Evolutionary conservation across 2,797 vertebrate species (phyloP), one percentile per base, ranked within the genome.

Genomic region (Hypotaenidia okinawae): DNA sequence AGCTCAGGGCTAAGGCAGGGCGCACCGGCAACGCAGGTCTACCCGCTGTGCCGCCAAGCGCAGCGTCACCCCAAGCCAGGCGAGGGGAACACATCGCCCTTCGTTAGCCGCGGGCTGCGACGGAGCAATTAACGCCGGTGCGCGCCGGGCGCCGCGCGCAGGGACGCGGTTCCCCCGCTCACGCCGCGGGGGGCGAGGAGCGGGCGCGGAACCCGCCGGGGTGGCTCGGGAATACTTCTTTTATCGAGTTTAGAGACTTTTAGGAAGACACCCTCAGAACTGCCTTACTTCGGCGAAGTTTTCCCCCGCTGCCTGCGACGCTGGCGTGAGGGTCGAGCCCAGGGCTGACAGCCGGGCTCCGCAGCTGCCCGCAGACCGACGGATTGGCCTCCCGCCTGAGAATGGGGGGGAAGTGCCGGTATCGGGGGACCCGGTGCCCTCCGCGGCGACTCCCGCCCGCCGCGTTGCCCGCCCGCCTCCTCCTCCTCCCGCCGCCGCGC

Each of bases 71-170:
- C 16, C 63, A 8, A 28, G 51, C 51, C 51, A 25, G 24, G 49
- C 24, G 51, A 52, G 51, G 25, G 24, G 23, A 52, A 25, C 25
- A 8, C 5, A 15, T 52, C 51, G 14, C 51, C 25, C 51, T 28
- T 68, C 93, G 87, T 89, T 52, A 85, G 70, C 74, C 78, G 85
- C 87, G 47, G 62, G 94, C 93, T 96, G 95, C 90, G 80, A 92
- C 93, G 91, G 75, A 91, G 93, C 91, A 96, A 97, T 95, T 92
- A 96, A 93, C 90, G 69, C 57, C 92, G 64, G 96, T 88, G 93
- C 94, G 77, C 45, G 92, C 85, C 70, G n/a, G n/a, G n/a, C n/a
- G n/a, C n/a, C n/a, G 64, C 90, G 73, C 61, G 92, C 87, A 57
- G 55, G n/a, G n/a, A n/a, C 37, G 61, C 47, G 39, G n/a, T 8